Conservation (phyloP, 2,113 vertebrate species). For the Neolamprologus tretocephalus region DNA sequence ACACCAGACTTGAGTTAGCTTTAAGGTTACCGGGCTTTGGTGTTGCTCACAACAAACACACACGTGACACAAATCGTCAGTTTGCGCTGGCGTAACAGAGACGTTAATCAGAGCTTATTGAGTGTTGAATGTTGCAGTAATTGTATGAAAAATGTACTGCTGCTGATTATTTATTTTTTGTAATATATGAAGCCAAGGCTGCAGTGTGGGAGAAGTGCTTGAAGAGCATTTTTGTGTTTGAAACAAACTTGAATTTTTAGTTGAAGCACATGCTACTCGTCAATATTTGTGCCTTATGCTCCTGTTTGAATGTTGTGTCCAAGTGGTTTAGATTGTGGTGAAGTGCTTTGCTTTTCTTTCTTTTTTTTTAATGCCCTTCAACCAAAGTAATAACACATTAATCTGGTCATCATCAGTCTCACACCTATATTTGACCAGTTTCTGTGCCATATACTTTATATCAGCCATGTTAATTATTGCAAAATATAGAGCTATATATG, state of each 20-base stretch:
- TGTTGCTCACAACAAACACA: background rate
- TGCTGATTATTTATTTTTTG: constrained; percentile 33
- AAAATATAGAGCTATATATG: background rate
- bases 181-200: constrained; percentile 27
- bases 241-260: constrained; percentile 46
- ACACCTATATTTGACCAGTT: constrained; percentile 11
- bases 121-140: constrained; percentile 2
- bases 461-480: constrained; percentile 35
- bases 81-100: background rate
- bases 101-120: background rate
- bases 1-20: background rate
- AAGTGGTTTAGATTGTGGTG: constrained; percentile 38
- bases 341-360: constrained; percentile 28
- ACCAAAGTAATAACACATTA: constrained; percentile 49
- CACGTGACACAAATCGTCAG: background rate
- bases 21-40: background rate
- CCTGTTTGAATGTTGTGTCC: constrained; percentile 46
- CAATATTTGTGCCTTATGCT: constrained; percentile 72
- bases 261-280: constrained; percentile 33
- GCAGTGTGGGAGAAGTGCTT: constrained; percentile 11
- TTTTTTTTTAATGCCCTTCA: background rate
- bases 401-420: background rate
- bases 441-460: constrained; percentile 24
- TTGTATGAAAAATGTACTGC: constrained; percentile 7
- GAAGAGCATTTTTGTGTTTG: background rate